Percentiles rank a stretch among this genome's conserved stretches.
Evolutionary conservation across 2,888 invertebrate species (phyloP).

Genomic region (Nineta flava): DNA sequence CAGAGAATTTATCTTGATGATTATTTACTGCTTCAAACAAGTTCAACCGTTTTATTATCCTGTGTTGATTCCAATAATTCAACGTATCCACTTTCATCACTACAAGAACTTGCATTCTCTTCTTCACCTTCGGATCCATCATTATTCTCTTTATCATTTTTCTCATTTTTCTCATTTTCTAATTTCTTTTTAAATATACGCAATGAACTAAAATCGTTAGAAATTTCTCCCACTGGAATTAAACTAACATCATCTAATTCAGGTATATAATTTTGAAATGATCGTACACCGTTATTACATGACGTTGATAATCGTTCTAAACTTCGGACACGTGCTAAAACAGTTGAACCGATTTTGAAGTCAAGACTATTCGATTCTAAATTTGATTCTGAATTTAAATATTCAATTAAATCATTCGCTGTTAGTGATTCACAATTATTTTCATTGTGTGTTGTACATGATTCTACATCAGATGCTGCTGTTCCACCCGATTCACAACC

Average conservation of each 20-base stretch:
- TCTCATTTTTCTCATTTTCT: constrained; percentile 11
- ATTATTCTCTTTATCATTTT: constrained; percentile 24
- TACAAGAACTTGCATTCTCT: constrained; percentile 58
- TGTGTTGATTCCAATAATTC: constrained; percentile 41
- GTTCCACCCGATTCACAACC: constrained; percentile 70
- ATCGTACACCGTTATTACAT: constrained; percentile 11
- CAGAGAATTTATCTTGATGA: background rate
- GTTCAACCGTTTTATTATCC: background rate
- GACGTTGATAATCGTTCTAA: constrained; percentile 19
- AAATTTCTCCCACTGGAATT: constrained; percentile 26
- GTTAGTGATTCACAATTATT: constrained; percentile 11
- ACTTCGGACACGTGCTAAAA: constrained; percentile 21
- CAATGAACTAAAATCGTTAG: constrained; percentile 26
- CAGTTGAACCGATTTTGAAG: constrained; percentile 28
- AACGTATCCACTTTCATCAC: constrained; percentile 84
- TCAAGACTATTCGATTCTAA: constrained; percentile 19
- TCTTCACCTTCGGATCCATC: constrained; percentile 27
- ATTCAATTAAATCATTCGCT: constrained; percentile 8
- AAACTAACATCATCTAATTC: constrained; percentile 27
- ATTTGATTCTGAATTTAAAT: constrained; percentile 16
- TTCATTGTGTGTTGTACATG: constrained; percentile 11
- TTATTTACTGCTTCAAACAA: background rate
- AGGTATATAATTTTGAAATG: constrained; percentile 16
- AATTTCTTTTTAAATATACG: constrained; percentile 26
- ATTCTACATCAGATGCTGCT: constrained; percentile 40